phyloP scores from a whole-genome alignment of 2,113 vertebrate genomes.

The Arizona elegans region DNA sequence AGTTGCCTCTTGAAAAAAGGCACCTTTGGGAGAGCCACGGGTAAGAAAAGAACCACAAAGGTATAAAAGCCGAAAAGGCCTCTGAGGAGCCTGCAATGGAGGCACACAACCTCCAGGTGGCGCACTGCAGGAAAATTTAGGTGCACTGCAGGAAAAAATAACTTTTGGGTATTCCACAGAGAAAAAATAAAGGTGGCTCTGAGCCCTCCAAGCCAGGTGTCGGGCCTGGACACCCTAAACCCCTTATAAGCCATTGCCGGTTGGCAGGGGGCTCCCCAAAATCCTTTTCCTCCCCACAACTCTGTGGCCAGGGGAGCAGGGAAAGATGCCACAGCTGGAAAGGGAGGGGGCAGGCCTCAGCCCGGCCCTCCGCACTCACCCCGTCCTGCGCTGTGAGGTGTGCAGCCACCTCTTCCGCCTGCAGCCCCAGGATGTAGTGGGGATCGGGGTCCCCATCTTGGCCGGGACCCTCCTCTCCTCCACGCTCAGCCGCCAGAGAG shows the following conservation, averaged over 20 bases:
- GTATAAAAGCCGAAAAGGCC: not conserved
- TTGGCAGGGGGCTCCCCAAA: not conserved
- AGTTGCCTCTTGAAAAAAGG: too few species aligned
- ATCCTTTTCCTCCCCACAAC: not conserved
- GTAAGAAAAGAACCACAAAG: not conserved
- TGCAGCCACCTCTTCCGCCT: not conserved
- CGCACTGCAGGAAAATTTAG: not conserved
- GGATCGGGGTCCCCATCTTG: not conserved
- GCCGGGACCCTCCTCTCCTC: not conserved
- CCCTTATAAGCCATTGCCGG: fast-evolving
- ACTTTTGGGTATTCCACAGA: not conserved
- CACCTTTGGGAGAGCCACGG: not conserved
- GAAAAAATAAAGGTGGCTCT: not conserved
- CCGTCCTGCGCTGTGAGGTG: not conserved
- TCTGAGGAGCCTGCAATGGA: not conserved
- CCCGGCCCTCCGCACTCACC: not conserved
- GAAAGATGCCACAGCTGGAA: not conserved
- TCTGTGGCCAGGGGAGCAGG: not conserved
- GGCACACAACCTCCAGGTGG: not conserved
- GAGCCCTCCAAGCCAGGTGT: not conserved
- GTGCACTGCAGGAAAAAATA: not conserved
- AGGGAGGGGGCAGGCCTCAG: fast-evolving
- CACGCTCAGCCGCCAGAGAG: not conserved
- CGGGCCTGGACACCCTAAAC: not conserved
- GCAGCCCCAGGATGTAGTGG: constrained; percentile 3